A percentile compares a stretch with the other conserved stretches of the same genome.
Conservation (phyloP, 2,797 vertebrate genomes). For the Liasis olivaceus region DNA sequence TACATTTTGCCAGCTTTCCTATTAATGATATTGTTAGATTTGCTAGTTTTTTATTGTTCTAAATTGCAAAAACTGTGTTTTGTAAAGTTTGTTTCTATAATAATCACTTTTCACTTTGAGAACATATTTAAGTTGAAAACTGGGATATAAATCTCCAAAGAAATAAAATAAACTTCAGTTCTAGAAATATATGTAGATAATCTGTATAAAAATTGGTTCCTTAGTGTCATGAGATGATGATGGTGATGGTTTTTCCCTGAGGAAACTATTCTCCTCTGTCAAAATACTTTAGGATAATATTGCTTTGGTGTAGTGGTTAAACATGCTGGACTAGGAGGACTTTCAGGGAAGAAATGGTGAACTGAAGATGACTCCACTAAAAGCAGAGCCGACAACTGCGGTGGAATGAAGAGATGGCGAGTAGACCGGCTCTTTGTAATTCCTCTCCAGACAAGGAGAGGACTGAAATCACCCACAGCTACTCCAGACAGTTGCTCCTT, state of each 20-base stretch:
- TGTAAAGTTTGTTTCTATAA: not conserved
- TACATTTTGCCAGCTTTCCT: not conserved
- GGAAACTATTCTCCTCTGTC: conserved; percentile 30
- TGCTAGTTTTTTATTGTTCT: not conserved
- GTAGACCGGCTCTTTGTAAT: not conserved
- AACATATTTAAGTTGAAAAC: not conserved
- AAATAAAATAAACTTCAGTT: conserved; percentile 5
- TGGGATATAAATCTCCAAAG: not conserved
- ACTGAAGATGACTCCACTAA: not conserved
- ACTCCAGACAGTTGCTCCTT: not conserved
- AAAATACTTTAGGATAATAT: not conserved
- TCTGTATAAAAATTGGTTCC: conserved; percentile 36
- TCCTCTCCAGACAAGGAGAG: not conserved
- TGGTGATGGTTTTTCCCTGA: conserved; percentile 46
- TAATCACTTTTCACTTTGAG: not conserved
- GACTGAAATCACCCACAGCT: not conserved
- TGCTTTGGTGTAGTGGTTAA: not conserved
- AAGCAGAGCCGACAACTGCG: no score
- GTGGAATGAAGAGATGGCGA: not conserved
- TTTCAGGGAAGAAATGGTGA: not conserved
- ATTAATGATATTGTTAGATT: not conserved
- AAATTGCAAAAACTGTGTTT: not conserved
- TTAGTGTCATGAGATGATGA: conserved; percentile 29
- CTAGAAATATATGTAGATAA: conserved; percentile 38
- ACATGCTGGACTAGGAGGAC: not conserved